Evolutionary conservation across 2,797 vertebrate species (phyloP).

Genomic region (Prunella strophiata): DNA sequence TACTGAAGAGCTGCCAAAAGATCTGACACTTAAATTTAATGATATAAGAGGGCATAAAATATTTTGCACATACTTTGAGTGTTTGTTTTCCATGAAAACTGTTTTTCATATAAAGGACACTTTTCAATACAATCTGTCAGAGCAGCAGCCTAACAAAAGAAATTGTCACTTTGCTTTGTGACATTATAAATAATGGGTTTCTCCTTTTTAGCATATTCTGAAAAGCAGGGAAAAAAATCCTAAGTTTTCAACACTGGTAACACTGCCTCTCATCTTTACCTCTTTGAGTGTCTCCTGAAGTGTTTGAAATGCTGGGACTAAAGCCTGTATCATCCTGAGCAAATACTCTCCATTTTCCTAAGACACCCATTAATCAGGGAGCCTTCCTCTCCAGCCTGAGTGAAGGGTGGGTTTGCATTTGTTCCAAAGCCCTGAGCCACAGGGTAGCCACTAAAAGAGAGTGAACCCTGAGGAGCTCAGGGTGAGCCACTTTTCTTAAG

Average conservation of each 20-base stretch:
- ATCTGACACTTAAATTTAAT: slow-evolving; percentile 58
- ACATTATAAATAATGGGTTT: slow-evolving; percentile 60
- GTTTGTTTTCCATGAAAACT: slow-evolving; percentile 62
- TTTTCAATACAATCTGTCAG: slow-evolving; percentile 60
- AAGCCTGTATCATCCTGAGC: background rate
- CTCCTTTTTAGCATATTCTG: slow-evolving; percentile 55
- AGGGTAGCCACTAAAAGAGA: background rate
- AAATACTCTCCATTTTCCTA: background rate
- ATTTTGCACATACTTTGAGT: slow-evolving; percentile 50
- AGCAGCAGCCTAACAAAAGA: slow-evolving; percentile 50
- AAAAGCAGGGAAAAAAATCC: background rate
- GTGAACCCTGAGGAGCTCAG: background rate
- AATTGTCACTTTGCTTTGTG: slow-evolving; percentile 62
- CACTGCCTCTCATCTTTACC: slow-evolving; percentile 12
- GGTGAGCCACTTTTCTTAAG: background rate
- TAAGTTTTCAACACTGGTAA: slow-evolving; percentile 21
- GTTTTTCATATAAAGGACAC: slow-evolving; percentile 60
- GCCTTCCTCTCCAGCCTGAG: background rate
- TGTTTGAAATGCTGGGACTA: background rate
- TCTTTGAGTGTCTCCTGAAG: background rate
- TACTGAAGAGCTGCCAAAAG: slow-evolving; percentile 46
- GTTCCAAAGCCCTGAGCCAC: background rate
- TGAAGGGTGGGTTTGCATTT: background rate
- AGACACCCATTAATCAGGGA: background rate
- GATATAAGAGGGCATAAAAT: slow-evolving; percentile 58